Conservation (phyloP, 1,140 invertebrate genomes). For the Drosophila ironensis region DNA sequence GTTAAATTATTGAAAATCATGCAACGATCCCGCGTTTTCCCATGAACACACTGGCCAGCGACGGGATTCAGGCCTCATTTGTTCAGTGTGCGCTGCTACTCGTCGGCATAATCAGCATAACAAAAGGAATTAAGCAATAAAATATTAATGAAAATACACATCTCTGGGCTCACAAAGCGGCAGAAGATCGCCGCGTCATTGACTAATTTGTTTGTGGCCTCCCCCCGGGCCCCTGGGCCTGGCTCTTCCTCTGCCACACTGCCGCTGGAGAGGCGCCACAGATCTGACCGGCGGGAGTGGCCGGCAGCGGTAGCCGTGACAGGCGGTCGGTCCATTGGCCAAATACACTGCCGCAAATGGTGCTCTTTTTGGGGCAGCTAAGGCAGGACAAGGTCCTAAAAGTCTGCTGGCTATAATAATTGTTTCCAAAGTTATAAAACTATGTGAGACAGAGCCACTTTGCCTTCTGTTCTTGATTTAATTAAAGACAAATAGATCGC, state of each 20-base stretch:
- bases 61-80: slow-evolving; percentile 42
- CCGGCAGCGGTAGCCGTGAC: slow-evolving; percentile 66
- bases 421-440: too few species aligned
- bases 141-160: slow-evolving; percentile 78
- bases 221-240: slow-evolving; percentile 4
- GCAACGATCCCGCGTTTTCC: slow-evolving; percentile 64
- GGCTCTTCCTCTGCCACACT: slow-evolving; percentile 6
- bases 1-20: slow-evolving; percentile 80
- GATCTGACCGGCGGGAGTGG: slow-evolving; percentile 29
- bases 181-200: slow-evolving; percentile 75
- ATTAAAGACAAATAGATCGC: too few species aligned
- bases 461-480: too few species aligned
- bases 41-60: slow-evolving; percentile 46
- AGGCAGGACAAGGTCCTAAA: too few species aligned
- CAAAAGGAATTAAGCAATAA: slow-evolving; percentile 82
- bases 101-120: slow-evolving; percentile 81
- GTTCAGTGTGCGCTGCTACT: slow-evolving; percentile 24
- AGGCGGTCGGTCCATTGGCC: slow-evolving; percentile 34
- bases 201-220: slow-evolving; percentile 80
- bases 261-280: slow-evolving; percentile 49
- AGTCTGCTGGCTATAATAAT: too few species aligned
- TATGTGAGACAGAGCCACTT: too few species aligned
- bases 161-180: neutral
- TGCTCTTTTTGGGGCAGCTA: too few species aligned
- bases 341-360: slow-evolving; percentile 11